Conservation (phyloP, 2,113 vertebrate genomes). For the Spea bombifrons region DNA sequence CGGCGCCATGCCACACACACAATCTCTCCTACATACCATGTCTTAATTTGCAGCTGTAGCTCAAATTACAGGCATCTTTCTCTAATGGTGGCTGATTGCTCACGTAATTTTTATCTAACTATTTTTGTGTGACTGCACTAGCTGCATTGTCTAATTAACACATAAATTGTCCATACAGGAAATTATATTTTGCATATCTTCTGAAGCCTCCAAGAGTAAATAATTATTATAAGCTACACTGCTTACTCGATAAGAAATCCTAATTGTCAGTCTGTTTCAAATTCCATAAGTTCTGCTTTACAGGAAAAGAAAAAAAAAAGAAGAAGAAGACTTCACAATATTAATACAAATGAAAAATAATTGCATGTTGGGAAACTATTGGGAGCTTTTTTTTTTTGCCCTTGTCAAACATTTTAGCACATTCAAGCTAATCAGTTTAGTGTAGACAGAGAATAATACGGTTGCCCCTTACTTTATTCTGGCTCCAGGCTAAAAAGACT, state of each 20-base stretch:
- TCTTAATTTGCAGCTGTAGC: too few relatives aligned
- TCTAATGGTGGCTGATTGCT: too few relatives aligned
- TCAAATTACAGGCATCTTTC: too few relatives aligned
- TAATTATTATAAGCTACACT: too few relatives aligned
- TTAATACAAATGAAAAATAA: not conserved
- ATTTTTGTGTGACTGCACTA: not conserved
- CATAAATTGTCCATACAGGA: not conserved
- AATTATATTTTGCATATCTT: not conserved
- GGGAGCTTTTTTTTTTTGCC: not conserved
- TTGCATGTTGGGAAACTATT: not conserved
- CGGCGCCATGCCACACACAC: too few relatives aligned
- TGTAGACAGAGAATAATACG: not conserved
- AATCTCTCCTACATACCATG: too few relatives aligned
- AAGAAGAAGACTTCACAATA: too few relatives aligned
- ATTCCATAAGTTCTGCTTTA: too few relatives aligned
- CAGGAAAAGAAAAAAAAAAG: too few relatives aligned
- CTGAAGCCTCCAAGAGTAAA: not conserved
- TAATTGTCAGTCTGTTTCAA: too few relatives aligned
- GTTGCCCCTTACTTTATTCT: not conserved
- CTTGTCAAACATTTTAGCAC: not conserved
- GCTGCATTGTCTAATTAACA: slow-evolving; percentile 7
- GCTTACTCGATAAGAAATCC: too few relatives aligned
- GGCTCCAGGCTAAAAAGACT: slow-evolving; percentile 22
- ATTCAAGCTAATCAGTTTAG: slow-evolving; percentile 22
- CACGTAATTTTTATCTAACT: not conserved